Evolutionary conservation across 2,888 invertebrate species (phyloP), one percentile per base, ranked within the genome.

Genomic region (Anorthoa munda): DNA sequence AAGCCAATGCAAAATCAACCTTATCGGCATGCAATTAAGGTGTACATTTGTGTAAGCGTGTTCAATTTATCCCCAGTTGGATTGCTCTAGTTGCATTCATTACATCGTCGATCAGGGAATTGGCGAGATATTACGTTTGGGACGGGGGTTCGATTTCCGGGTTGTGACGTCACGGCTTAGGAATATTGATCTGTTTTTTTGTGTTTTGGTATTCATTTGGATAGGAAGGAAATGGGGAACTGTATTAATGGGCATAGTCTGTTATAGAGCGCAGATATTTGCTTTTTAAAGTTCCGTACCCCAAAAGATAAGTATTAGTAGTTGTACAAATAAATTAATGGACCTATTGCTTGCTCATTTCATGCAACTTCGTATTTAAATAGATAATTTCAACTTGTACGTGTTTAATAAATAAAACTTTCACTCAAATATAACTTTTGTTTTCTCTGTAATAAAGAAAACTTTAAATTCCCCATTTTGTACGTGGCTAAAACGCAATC

Each of bases 91-190:
- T 72, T 81, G 71, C 81, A 82, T 82, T 75, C 80, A 83, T 83
- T 83, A 75, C 65, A 45, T 55, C 50, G 9, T 13, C 69, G 82
- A 66, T 59, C 55, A 51, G 83, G 81, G 81, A 81, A 83, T 81
- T 63, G 51, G 23, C 68, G 63, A 74, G 79, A 66, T 83, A 83
- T 83, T 79, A 81, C 80, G 67, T 80, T 66, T 18, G 80, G 81
- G 83, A 79, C 69, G n/a, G 50, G 70, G 56, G 71, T 82, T 82
- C 83, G 83, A 82, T 82, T 80, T 82, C 81, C 81, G 83, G 83
- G 2, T 63, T n/a, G 65, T 79, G 80, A 79, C 53, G 74, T 66
- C 46, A 74, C 53, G 2, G 61, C 46, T 64, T 60, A 48, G 53
- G 53, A 72, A 56, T 79, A 79, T 79, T 79, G 79, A 79, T 79